These are phyloP conservation scores for Myxocyprinus asiaticus DNA, from an alignment of 2,113 vertebrate genomes.

Conservation along the genomic window DNA sequence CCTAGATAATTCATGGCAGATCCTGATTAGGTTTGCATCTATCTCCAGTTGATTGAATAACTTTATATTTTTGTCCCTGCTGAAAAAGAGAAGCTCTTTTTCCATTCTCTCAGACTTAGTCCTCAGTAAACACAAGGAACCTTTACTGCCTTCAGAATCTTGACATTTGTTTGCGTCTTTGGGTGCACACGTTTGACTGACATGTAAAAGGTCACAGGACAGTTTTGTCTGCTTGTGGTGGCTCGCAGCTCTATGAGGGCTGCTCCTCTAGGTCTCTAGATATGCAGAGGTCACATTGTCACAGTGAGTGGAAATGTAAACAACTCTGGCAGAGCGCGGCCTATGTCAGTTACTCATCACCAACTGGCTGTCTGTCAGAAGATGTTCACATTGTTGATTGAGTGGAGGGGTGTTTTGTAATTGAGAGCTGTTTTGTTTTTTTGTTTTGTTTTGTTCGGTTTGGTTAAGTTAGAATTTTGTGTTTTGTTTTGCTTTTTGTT, in stretches of 20 bases:
- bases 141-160: slow-evolving; percentile 75
- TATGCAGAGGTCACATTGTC: slow-evolving; percentile 48
- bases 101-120: slow-evolving; percentile 1
- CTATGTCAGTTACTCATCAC: slow-evolving; percentile 35
- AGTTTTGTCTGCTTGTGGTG: neutral
- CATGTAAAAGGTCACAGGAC: slow-evolving; percentile 80
- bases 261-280: slow-evolving; percentile 26
- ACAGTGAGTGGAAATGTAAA: slow-evolving; percentile 40
- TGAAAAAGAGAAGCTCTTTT: slow-evolving; percentile 1
- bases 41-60: slow-evolving; percentile 22
- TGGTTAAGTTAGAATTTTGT: too few species aligned
- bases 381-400: slow-evolving; percentile 8
- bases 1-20: neutral
- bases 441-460: too few species aligned
- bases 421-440: too few species aligned
- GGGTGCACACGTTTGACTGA: slow-evolving; percentile 48
- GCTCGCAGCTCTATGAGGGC: slow-evolving; percentile 19
- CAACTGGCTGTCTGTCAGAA: slow-evolving; percentile 24
- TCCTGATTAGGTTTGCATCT: slow-evolving; percentile 4
- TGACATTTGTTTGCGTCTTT: slow-evolving; percentile 47
- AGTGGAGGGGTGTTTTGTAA: neutral
- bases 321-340: slow-evolving; percentile 12
- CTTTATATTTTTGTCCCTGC: neutral
- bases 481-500: too few species aligned
- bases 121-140: neutral